phyloP scores from a whole-genome alignment of 2,888 invertebrate species.

The Crematogaster levior region DNA sequence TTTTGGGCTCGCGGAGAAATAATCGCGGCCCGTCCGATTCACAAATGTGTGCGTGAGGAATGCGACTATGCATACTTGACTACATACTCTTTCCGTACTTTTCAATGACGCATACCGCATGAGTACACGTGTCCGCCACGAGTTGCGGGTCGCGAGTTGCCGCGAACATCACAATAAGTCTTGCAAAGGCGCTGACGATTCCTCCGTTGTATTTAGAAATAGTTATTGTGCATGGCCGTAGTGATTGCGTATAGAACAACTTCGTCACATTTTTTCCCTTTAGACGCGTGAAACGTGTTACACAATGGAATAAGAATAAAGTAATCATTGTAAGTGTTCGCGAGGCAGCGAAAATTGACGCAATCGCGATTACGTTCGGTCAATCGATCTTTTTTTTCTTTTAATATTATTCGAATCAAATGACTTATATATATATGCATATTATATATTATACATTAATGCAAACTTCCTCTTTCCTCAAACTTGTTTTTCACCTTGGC shows the following conservation, averaged over 20 bases:
- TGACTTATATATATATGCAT: not conserved
- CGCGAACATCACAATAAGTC: constrained; percentile 41
- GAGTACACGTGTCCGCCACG: constrained; percentile 39
- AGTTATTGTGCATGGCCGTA: constrained; percentile 57
- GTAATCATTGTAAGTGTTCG: constrained; percentile 25
- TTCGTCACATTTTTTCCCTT: not conserved
- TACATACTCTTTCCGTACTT: constrained; percentile 38
- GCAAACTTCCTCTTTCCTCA: not conserved
- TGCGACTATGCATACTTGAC: constrained; percentile 28
- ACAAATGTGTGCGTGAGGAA: constrained; percentile 19
- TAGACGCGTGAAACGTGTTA: not conserved
- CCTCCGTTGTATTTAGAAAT: constrained; percentile 60
- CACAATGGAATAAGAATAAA: not conserved
- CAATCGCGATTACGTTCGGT: not conserved
- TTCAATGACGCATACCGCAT: constrained; percentile 49
- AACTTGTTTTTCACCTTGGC: not conserved
- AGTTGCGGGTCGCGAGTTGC: not conserved
- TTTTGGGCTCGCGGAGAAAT: not conserved
- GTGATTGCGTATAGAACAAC: not conserved
- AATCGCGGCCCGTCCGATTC: not conserved
- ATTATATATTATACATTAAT: not conserved
- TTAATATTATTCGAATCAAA: not conserved
- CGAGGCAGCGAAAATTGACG: not conserved
- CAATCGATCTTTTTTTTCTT: not conserved
- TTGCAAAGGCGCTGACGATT: constrained; percentile 43